Base-by-base conservation (phyloP, 37 sponge, comb jelly and placozoan genomes). In the Spongilla lacustris region DNA sequence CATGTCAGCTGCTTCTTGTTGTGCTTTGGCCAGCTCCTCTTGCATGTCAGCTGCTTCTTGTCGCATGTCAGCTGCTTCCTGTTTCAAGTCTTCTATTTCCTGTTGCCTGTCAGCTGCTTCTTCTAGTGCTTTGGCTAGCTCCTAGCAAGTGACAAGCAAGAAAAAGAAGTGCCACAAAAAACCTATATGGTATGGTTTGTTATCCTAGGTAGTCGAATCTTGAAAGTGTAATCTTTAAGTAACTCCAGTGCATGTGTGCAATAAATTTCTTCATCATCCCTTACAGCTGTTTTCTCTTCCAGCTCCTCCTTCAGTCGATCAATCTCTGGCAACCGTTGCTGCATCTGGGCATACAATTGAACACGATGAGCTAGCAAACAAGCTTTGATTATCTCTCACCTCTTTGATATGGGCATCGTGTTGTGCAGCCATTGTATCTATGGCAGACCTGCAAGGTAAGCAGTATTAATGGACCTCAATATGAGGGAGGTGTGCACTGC, bases 391-490 rank as follows among this genome's bases (percentile, higher is more conserved):
- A n/a, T 14, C 21, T 14, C 58, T n/a, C 50, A 91, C 71, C 84
- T 83, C 77, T 24, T 73, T 73, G 2, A 91, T 27, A 29, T 91
- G 83, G 50, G 68, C 83, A 14, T 86, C 88, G 35, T 91, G 91
- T 70, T 87, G 88, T 0, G 71, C 28, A 0, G 84, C 38, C 85
- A 92, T 83, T 13, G 38, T 31, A 80, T 92, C 88, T 48, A 92
- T 87, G 35, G 88, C 92, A 50, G 78, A 46, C 28, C 92, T 92
- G 72, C 14, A 71, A 19, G 36, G 78, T 0, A 13, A 77, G 14
- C 22, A 36, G 58, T 1, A 19, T 17, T 1, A 6, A 58, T 17
- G 58, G 22, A 35, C 76, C 31, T 35, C 21, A 22, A 67, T 67
- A 22, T 30, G 33, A 68, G n/a, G 48, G 26, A 0, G 0, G 25